Conservation (phyloP, 1,140 invertebrate genomes). For the Drosophila tristis region DNA sequence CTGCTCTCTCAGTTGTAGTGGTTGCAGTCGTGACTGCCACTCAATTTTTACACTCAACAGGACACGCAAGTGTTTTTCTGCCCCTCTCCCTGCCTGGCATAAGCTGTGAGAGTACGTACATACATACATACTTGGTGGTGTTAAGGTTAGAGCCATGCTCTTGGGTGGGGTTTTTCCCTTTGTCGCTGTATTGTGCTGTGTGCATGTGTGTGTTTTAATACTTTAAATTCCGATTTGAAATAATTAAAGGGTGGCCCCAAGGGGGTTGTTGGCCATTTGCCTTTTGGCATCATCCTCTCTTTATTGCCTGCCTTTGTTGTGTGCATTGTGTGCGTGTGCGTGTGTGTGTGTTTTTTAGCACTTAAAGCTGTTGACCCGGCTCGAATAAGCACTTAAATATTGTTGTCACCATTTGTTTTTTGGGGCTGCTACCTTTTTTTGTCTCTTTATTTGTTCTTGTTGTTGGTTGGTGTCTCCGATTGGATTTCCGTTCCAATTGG, state of each 20-base stretch:
- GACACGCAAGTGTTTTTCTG: slow-evolving; percentile 59
- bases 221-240: slow-evolving; percentile 69
- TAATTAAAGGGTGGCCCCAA: slow-evolving; percentile 54
- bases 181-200: not conserved
- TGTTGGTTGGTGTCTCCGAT: slow-evolving; percentile 17
- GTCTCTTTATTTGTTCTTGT: not conserved
- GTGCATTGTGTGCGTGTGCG: slow-evolving; percentile 20
- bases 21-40: slow-evolving; percentile 29
- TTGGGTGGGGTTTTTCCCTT: slow-evolving; percentile 42
- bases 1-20: not conserved
- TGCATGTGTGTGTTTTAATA: slow-evolving; percentile 15
- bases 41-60: slow-evolving; percentile 61
- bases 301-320: slow-evolving; percentile 29
- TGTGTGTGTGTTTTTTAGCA: slow-evolving; percentile 9
- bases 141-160: slow-evolving; percentile 33
- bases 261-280: slow-evolving; percentile 23
- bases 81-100: slow-evolving; percentile 5
- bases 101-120: too few relatives aligned
- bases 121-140: slow-evolving; percentile 23
- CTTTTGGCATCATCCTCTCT: too few relatives aligned
- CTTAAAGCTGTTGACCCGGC: slow-evolving; percentile 45
- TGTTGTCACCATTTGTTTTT: slow-evolving; percentile 38
- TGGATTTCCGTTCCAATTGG: slow-evolving; percentile 62
- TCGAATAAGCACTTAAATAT: slow-evolving; percentile 22
- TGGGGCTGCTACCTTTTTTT: too few relatives aligned